Percentiles rank a stretch among this genome's conserved stretches.
phyloP scores from a whole-genome alignment of 2,797 vertebrate genomes.

The Hydrocynus forskahlii region DNA sequence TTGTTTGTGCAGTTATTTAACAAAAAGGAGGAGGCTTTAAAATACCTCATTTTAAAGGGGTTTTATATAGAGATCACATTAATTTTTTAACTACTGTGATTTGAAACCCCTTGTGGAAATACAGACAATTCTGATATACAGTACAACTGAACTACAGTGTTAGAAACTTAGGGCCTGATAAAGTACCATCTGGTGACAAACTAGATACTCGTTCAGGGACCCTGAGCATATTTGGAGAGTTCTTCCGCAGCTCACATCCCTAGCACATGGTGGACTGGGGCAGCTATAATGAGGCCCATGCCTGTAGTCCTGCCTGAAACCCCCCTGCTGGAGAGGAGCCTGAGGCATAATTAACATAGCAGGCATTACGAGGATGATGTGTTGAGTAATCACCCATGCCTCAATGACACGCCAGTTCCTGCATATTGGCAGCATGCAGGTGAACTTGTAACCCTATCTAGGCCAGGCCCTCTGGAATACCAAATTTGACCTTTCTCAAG shows the following conservation, averaged over 20 bases:
- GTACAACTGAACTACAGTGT: slow-evolving; percentile 34
- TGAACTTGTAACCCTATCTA: slow-evolving; percentile 78
- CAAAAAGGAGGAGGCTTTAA: not conserved
- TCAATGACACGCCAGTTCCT: slow-evolving; percentile 77
- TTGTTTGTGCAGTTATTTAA: not conserved
- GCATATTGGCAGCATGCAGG: slow-evolving; percentile 70
- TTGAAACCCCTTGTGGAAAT: not conserved
- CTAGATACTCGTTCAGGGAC: slow-evolving; percentile 42
- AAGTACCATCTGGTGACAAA: slow-evolving; percentile 48
- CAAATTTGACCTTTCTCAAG: slow-evolving; percentile 61
- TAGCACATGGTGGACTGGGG: slow-evolving; percentile 33
- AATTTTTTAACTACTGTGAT: no score
- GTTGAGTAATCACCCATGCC: slow-evolving; percentile 71
- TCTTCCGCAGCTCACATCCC: slow-evolving; percentile 14
- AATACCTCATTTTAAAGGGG: not conserved
- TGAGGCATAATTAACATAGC: slow-evolving; percentile 72
- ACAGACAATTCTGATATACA: slow-evolving; percentile 1
- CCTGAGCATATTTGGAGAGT: slow-evolving; percentile 14
- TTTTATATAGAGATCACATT: not conserved
- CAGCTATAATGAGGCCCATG: slow-evolving; percentile 36
- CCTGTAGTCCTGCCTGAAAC: slow-evolving; percentile 44
- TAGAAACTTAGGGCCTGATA: slow-evolving; percentile 34
- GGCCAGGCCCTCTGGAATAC: slow-evolving; percentile 70
- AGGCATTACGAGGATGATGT: slow-evolving; percentile 70
- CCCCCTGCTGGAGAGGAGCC: slow-evolving; percentile 59